Base-by-base conservation (phyloP, 1,140 invertebrate species). In the Ctenoplectra terminalis region DNA sequence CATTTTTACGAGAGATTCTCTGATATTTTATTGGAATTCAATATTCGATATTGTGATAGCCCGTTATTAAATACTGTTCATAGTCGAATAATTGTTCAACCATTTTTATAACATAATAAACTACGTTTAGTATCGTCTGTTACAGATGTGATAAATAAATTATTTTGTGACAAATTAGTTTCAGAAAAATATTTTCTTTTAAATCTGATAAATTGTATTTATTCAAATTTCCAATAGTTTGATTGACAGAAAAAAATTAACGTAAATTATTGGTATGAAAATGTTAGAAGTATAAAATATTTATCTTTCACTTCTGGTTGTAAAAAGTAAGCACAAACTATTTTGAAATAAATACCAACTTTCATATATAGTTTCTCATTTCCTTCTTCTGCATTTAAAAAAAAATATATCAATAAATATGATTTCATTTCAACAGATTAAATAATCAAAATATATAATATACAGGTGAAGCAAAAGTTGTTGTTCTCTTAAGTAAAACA, bases 1-100 rank as follows among this genome's bases (percentile, higher is more conserved):
- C 37, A 29, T 50, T 37, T 56, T 54, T 37, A 54, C 8, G 8
- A 34, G 9, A 52, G 69, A 54, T n/a, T 26, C 34, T n/a, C 34
- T 40, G 50, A 71, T 71, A 71, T 71, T 54, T 29, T 54, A 71
- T 71, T 72, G 69, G 69, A 72, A 72, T 72, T 72, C 69, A 72
- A 72, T 72, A 72, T 56, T 72, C 69, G 37, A 72, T 72, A 72
- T 52, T 56, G 69, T 40, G 43, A 56, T 40, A 43, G 17, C 17
- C n/a, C 50, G 34, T 72, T 72, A 72, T 72, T 72, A 72, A 72
- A 72, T 56, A 34, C 52, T 72, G n/a, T 26, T 40, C n/a, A 72
- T 40, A 40, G 7, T 23, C 60, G 34, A 37, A 37, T 56, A 72
- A 56, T 72, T 56, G 34, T 23, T 72, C 37, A 23, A 56, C 40